phyloP scores from a whole-genome alignment of 2,888 invertebrate species.

The Rosalia funebris region DNA sequence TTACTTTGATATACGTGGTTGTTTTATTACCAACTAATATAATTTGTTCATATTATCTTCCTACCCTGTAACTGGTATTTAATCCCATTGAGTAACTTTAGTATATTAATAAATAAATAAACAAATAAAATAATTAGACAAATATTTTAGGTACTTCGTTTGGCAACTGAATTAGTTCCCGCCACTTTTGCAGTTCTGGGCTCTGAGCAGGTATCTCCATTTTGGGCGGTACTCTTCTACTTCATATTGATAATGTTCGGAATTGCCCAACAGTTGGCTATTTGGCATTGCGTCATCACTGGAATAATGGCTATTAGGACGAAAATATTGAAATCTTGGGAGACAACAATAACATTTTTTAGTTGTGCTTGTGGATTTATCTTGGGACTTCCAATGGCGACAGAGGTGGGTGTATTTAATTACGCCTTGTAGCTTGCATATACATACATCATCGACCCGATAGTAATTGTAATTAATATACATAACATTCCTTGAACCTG shows the following conservation, averaged over 20 bases:
- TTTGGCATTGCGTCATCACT: constrained; percentile 91
- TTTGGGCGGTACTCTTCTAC: constrained; percentile 90
- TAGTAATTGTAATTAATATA: too few relatives aligned
- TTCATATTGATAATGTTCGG: constrained; percentile 87
- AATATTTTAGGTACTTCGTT: constrained; percentile 70
- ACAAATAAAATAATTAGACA: too few relatives aligned
- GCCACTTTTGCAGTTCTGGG: constrained; percentile 83
- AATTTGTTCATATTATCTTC: too few relatives aligned
- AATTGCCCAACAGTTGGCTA: constrained; percentile 86
- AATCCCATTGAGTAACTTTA: too few relatives aligned
- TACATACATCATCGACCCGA: too few relatives aligned
- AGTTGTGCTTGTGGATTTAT: constrained; percentile 85
- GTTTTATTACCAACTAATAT: too few relatives aligned
- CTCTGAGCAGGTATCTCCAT: constrained; percentile 80
- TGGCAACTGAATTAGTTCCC: constrained; percentile 91
- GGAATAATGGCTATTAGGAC: constrained; percentile 83
- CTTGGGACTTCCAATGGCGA: constrained; percentile 85
- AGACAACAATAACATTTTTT: constrained; percentile 84
- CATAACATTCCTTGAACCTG: too few relatives aligned
- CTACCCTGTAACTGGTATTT: too few relatives aligned
- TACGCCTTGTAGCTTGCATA: too few relatives aligned
- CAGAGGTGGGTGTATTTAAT: constrained; percentile 77
- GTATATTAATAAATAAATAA: too few relatives aligned
- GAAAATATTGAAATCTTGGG: constrained; percentile 78
- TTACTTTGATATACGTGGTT: too few relatives aligned